Base-by-base conservation (phyloP, 2,888 invertebrate genomes). In the Sclerodermus sp. region DNA sequence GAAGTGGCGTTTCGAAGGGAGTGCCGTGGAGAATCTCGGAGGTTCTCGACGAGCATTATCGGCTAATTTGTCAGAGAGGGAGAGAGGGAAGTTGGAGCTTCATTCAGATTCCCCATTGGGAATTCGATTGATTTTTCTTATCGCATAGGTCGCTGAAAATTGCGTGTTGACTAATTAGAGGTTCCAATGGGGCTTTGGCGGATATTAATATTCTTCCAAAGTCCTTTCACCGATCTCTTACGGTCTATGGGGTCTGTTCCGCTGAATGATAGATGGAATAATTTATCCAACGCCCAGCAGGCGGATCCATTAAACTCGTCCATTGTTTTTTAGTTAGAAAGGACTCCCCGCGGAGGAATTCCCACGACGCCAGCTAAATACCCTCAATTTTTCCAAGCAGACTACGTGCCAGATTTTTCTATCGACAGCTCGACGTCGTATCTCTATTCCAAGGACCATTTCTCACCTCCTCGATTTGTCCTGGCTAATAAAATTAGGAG, bases 301-400 rank as follows among this genome's bases (percentile, higher is more conserved):
- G 8, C 4, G 23, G 39, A 41, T 30, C 46, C 41, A 47, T 51
- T 46, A 54, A 56, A 44, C 44, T 45, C 43, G 39, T 45, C 46
- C 54, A 51, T 41, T 54, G 54, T 51, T 49, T 51, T 45, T 44
- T 34, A 51, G 17, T 49, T 51, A 39, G 37, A 40, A 51, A 57
- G 45, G 46, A 45, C 45, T 46, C 46, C 42, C 54, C 39, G 32
- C 38, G 50, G 54, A 32, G 42, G 48, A 47, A 42, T 30, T 46
- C 23, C 43, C 17, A 15, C 23, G 29, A 34, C 32, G 30, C 50
- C 50, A 54, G 55, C 56, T 46, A 56, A 54, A 40, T 47, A 40
- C 41, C 46, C 34, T 15, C 41, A 34, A 47, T 30, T 54, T 54
- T 56, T 48, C 47, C 38, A 16, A 29, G 32, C 23, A 23, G 18